Base-by-base conservation (phyloP, 2,113 vertebrate genomes). In the Cathartes aura region DNA sequence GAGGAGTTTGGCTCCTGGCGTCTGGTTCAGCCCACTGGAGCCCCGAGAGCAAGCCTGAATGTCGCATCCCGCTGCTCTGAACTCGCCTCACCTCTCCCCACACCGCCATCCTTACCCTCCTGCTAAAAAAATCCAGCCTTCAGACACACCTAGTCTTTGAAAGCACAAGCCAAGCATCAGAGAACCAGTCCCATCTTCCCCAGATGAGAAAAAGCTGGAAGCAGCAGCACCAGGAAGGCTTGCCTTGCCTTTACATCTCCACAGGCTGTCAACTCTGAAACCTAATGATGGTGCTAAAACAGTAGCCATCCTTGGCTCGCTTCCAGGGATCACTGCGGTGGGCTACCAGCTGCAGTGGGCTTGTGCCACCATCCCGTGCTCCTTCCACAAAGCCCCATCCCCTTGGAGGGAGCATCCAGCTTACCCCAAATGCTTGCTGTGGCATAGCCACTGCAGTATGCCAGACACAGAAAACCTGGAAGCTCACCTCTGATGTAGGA, bases 51-150 rank as follows among this genome's bases (percentile, higher is more conserved):
- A 58, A 56, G 47, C 24, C 42, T 45, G 34, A 80, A 58, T 23
- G 43, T 71, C 2, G 0, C 21, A 60, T 50, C 48, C 38, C 3
- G 3, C 38, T 50, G 71, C 59, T 70, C 67, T 72, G 48, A 85
- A 38, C n/a, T 47, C 0, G 0, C 30, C 56, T 72, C 73, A 23
- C 19, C 9, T 62, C 20, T 55, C 20, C 19, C 24, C 17, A 23
- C 24, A 26, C 14, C 11, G 12, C 58, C 45, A 80, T 36, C 23
- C 67, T 53, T 40, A 60, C 6, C 3, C 22, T 82, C 34, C 58
- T 47, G 34, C 43, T 45, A 40, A 79, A 82, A 90, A 47, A 38
- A n/a, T 32, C 30, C 42, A 53, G 9, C 27, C 45, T 34, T 73
- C 53, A 52, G 62, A 50, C 11, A 45, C 38, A 32, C 16, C 36